These are phyloP conservation scores for Tipula lateralis DNA, from an alignment of 2,888 invertebrate species.

Conservation along the genomic window DNA sequence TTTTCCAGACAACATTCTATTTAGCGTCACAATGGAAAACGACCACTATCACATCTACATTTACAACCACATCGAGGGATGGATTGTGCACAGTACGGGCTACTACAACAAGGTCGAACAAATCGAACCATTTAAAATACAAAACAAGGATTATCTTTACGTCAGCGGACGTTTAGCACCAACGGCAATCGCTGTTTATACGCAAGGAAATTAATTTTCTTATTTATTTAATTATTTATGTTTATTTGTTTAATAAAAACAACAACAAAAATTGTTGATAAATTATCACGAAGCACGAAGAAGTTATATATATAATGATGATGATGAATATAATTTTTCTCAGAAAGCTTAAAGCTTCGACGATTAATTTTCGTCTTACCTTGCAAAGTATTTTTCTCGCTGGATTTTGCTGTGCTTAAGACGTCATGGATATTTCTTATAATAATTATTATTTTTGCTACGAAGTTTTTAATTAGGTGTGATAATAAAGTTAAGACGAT, in stretches of 20 bases:
- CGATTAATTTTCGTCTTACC: neutral
- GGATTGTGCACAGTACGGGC: neutral
- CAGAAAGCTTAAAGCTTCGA: neutral
- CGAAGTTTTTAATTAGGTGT: neutral
- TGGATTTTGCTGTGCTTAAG: neutral
- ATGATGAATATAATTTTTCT: neutral
- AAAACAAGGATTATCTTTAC: neutral
- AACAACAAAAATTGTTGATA: neutral
- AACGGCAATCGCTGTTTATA: neutral
- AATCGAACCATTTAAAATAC: neutral
- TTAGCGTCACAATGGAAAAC: neutral
- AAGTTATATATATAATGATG: neutral
- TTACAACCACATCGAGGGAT: neutral
- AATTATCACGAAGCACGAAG: neutral
- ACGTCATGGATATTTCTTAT: neutral
- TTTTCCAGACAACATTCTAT: neutral
- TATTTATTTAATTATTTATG: neutral
- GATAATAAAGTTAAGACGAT: neutral
- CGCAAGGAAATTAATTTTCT: neutral
- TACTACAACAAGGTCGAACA: neutral
- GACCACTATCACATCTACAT: neutral
- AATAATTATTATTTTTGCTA: neutral
- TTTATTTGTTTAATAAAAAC: neutral
- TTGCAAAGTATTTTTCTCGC: neutral
- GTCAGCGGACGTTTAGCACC: neutral